A percentile compares a stretch with the other conserved stretches of the same genome.
Evolutionary conservation across 2,113 vertebrate genomes (phyloP).

Genomic region (Elaphurus davidianus): DNA sequence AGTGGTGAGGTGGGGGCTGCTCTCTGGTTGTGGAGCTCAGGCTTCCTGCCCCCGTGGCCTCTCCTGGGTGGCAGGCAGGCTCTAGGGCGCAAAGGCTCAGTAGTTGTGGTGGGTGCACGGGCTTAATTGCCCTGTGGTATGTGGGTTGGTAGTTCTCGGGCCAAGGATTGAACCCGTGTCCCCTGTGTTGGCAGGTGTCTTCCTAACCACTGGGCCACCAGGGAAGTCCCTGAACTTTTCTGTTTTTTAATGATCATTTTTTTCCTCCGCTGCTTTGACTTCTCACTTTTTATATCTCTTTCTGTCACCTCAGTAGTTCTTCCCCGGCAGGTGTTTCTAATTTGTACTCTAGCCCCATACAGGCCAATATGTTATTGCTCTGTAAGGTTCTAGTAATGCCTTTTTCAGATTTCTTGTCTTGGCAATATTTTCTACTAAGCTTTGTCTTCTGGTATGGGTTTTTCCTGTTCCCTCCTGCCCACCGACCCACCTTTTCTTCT

Average conservation of each 20-base stretch:
- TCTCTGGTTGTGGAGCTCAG: not conserved
- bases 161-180: not conserved
- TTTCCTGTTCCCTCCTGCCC: not conserved
- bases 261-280: not conserved
- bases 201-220: not conserved
- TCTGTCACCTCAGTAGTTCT: not conserved
- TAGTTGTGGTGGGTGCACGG: rapidly evolving
- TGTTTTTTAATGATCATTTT: not conserved
- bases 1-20: not conserved
- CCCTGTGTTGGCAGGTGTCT: not conserved
- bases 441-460: not conserved
- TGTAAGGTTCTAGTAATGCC: not conserved
- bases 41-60: not conserved
- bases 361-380: not conserved
- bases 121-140: not conserved
- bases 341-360: not conserved
- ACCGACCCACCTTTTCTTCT: not conserved
- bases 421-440: not conserved
- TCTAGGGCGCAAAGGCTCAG: not conserved
- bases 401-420: not conserved
- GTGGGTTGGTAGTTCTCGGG: not conserved
- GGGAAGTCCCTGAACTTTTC: not conserved
- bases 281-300: not conserved
- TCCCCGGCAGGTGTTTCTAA: not conserved
- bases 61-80: not conserved